phyloP scores from a whole-genome alignment of 2,113 vertebrate species.

The Ceuthmochares aereus region DNA sequence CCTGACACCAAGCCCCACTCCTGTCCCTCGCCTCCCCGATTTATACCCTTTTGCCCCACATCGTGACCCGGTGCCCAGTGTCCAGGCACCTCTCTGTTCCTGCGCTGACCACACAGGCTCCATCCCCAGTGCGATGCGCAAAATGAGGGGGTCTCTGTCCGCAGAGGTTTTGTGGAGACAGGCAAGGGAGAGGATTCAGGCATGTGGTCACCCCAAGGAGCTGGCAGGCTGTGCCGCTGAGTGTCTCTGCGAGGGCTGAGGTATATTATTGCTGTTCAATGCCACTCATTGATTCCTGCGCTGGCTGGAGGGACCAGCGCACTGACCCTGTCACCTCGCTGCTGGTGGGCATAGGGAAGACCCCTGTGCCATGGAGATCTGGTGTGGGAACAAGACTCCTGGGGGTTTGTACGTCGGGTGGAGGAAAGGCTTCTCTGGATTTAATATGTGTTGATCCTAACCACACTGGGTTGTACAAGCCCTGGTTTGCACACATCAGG shows the following conservation, averaged over 20 bases:
- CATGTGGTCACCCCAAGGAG: background rate
- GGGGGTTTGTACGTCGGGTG: accelerated
- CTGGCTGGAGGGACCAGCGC: background rate
- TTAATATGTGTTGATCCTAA: background rate
- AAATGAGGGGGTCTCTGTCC: background rate
- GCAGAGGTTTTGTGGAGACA: accelerated
- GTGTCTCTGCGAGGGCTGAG: accelerated
- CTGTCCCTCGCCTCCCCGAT: background rate
- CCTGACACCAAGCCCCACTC: background rate
- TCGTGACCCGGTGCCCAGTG: background rate
- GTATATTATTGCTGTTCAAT: accelerated
- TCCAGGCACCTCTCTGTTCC: background rate
- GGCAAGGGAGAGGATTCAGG: background rate
- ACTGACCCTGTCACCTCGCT: background rate
- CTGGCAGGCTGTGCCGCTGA: accelerated
- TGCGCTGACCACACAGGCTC: background rate
- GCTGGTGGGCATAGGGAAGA: background rate
- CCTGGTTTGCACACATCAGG: accelerated
- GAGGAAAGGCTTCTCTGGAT: background rate
- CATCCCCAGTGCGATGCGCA: background rate
- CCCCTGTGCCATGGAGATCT: background rate
- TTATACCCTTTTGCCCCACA: accelerated
- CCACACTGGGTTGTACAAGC: background rate
- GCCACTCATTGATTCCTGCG: background rate
- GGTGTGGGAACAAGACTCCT: accelerated